phyloP scores from a whole-genome alignment of 2,888 invertebrate genomes.

The Plebejus melissa region DNA sequence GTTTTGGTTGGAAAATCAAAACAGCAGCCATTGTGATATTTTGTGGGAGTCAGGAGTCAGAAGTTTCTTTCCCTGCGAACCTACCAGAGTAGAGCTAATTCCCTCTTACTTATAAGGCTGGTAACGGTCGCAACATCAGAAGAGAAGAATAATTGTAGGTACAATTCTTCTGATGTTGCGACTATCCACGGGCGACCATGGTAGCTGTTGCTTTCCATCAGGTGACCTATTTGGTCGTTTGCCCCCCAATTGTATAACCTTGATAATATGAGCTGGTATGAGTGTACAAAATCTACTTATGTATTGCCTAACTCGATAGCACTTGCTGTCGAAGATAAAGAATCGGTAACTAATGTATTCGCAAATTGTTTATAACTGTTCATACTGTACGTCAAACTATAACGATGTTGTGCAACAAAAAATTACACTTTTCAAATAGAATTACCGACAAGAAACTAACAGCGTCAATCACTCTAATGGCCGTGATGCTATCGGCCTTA shows the following conservation, averaged over 20 bases:
- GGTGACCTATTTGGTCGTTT: too few species aligned
- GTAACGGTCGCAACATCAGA: too few species aligned
- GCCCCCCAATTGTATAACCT: neutral
- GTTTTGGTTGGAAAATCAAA: neutral
- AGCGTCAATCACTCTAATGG: constrained; percentile 76
- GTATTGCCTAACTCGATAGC: neutral
- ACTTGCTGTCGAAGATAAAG: neutral
- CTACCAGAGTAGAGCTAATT: too few species aligned
- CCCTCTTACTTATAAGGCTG: too few species aligned
- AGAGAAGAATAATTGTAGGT: too few species aligned
- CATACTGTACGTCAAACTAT: constrained; percentile 25
- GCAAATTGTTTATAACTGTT: constrained; percentile 13
- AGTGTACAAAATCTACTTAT: neutral
- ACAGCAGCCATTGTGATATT: neutral
- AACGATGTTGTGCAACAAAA: constrained; percentile 41
- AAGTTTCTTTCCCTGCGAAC: too few species aligned
- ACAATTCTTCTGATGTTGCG: too few species aligned
- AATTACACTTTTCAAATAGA: constrained; percentile 69
- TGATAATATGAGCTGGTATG: too few species aligned
- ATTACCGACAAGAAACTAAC: constrained; percentile 74
- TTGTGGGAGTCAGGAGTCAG: neutral
- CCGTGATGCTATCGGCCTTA: constrained; percentile 69
- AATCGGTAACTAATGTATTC: neutral
- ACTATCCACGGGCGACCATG: too few species aligned
- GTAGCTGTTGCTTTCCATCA: too few species aligned